Percentiles rank a stretch among this genome's conserved stretches.
These are phyloP conservation scores for Eudyptes chrysolophus DNA, from an alignment of 2,113 vertebrate species.

Conservation along the genomic window DNA sequence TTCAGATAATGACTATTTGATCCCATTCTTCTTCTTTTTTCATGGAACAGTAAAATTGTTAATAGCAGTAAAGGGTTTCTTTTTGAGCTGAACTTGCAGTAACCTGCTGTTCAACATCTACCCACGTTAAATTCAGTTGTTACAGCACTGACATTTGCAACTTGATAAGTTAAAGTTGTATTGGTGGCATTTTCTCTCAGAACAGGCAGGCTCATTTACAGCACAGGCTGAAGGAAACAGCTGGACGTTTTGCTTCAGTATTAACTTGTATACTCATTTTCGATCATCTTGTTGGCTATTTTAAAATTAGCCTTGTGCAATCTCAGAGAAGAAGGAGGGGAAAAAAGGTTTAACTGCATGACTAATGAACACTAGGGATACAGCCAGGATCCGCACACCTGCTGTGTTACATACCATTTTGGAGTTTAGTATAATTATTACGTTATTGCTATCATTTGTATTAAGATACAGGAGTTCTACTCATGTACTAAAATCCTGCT, in stretches of 20 bases:
- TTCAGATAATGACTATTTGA: slow-evolving; percentile 50
- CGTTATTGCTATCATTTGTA: not conserved
- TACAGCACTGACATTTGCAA: not conserved
- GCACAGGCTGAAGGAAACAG: not conserved
- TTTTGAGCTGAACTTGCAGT: not conserved
- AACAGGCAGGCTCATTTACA: not conserved
- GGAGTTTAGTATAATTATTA: not conserved
- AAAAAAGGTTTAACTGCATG: not conserved
- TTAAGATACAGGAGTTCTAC: not conserved
- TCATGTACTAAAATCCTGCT: not conserved
- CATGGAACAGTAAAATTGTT: not conserved
- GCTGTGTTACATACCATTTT: not conserved
- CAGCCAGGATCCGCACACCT: not conserved
- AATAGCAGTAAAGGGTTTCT: not conserved
- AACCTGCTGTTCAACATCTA: slow-evolving; percentile 15
- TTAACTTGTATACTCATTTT: not conserved
- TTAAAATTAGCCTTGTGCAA: not conserved
- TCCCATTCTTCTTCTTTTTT: not conserved
- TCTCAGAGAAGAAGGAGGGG: not conserved
- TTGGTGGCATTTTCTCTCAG: not conserved
- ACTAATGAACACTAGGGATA: not conserved
- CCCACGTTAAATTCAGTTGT: not conserved
- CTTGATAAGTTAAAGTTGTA: not conserved
- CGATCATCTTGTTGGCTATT: not conserved
- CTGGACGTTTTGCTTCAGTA: not conserved